These are phyloP conservation scores for Epinephelus malabaricus DNA, from an alignment of 2,797 vertebrate genomes.

Conservation along the genomic window DNA sequence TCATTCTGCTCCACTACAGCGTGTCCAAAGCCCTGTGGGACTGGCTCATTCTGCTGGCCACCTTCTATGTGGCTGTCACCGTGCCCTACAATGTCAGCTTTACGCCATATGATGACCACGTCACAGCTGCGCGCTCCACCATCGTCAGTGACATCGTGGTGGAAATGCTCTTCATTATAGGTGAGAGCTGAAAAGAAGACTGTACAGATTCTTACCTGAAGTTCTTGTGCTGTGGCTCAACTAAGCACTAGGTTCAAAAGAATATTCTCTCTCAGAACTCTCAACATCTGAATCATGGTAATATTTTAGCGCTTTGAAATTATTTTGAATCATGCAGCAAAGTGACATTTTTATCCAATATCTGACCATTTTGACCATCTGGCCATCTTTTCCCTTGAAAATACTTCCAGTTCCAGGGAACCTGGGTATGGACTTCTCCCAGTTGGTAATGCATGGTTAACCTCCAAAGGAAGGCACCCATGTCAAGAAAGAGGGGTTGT, in stretches of 20 bases:
- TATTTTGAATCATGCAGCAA: background rate
- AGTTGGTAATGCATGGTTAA: conserved; percentile 7
- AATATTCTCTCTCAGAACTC: background rate
- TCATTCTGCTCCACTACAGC: conserved; percentile 98
- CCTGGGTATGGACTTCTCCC: conserved; percentile 23
- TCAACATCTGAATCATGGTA: background rate
- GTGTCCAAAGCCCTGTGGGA: conserved; percentile 97
- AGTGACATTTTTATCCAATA: background rate
- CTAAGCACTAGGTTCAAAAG: background rate
- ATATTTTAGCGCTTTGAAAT: background rate
- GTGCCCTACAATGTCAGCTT: conserved; percentile 99
- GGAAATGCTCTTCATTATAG: conserved; percentile 97
- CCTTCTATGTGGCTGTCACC: conserved; percentile 96
- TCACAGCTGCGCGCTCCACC: conserved; percentile 90
- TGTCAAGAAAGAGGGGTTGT: conserved; percentile 11
- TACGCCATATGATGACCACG: conserved; percentile 85
- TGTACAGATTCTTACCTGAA: conserved; percentile 83
- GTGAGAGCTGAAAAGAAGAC: conserved; percentile 86
- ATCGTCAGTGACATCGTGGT: conserved; percentile 94
- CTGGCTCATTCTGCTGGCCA: conserved; percentile 96
- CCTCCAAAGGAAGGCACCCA: conserved; percentile 8
- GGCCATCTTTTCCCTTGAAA: conserved; percentile 28
- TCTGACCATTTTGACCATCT: conserved; percentile 4
- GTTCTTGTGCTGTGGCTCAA: background rate
- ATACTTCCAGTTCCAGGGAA: conserved; percentile 11